A percentile compares a stretch with the other conserved stretches of the same genome.
phyloP scores from a whole-genome alignment of 2,113 vertebrate species.

The Poecile atricapillus region DNA sequence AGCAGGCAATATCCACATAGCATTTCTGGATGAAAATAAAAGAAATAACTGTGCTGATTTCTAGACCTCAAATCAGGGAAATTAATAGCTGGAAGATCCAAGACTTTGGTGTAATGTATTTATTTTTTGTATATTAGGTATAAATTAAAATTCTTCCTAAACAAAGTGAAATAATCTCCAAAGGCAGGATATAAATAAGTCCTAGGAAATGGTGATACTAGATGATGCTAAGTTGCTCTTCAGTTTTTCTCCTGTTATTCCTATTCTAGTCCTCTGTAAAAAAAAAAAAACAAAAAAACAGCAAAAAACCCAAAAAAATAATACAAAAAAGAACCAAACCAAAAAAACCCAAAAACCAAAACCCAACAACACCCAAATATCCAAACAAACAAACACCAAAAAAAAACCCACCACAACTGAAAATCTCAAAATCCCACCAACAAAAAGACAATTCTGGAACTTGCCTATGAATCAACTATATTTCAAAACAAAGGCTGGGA shows the following conservation, averaged over 20 bases:
- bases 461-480: not conserved
- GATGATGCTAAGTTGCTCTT: not conserved
- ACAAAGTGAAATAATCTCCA: not conserved
- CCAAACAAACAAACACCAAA: not conserved
- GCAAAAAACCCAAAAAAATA: not conserved
- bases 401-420: not conserved
- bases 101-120: not conserved
- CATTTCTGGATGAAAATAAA: not conserved
- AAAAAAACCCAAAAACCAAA: not conserved
- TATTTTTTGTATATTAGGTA: not conserved
- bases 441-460: not conserved
- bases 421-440: not conserved
- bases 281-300: not conserved
- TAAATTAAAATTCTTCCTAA: not conserved
- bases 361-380: not conserved
- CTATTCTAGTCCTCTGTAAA: not conserved
- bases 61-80: not conserved
- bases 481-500: not conserved
- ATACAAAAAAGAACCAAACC: not conserved
- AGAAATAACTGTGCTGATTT: not conserved
- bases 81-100: not conserved
- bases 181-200: not conserved
- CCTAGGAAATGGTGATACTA: not conserved
- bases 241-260: not conserved
- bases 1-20: not conserved